phyloP scores from a whole-genome alignment of 2,888 invertebrate species.

The Ormyrus rosae region DNA sequence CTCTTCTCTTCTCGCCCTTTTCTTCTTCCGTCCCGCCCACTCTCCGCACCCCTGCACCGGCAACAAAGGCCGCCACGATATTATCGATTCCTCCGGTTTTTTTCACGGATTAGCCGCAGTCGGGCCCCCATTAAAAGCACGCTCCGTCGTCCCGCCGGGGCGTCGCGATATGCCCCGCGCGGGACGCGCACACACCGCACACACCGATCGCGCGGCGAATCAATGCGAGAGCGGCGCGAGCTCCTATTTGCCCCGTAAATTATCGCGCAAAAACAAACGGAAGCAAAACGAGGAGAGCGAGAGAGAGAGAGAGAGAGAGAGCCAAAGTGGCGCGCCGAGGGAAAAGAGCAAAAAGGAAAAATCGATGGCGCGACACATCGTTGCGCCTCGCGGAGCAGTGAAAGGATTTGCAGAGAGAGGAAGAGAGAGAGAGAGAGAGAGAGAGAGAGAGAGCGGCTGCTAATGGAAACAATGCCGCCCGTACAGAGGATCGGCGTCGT shows the following conservation, averaged over 20 bases:
- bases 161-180: no score
- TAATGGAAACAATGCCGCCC: conserved; percentile 49
- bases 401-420: conserved; percentile 24
- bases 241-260: neutral
- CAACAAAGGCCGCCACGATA: conserved; percentile 2
- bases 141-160: no score
- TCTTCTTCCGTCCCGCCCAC: neutral
- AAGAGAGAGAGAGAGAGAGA: conserved; percentile 29
- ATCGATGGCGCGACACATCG: conserved; percentile 10
- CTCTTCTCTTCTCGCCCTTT: conserved; percentile 8
- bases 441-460: conserved; percentile 43
- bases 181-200: no score
- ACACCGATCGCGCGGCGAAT: no score
- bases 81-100: conserved; percentile 43
- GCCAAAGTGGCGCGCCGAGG: neutral
- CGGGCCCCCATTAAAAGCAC: no score
- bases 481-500: conserved; percentile 67
- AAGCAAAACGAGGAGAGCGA: no score
- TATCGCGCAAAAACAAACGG: no score
- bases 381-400: neutral
- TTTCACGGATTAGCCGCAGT: conserved; percentile 7
- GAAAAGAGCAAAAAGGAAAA: conserved; percentile 12
- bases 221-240: neutral
- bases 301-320: neutral
- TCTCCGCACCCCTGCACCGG: neutral